Conservation (phyloP, 2,797 vertebrate genomes). For the Propithecus deckenii region DNA sequence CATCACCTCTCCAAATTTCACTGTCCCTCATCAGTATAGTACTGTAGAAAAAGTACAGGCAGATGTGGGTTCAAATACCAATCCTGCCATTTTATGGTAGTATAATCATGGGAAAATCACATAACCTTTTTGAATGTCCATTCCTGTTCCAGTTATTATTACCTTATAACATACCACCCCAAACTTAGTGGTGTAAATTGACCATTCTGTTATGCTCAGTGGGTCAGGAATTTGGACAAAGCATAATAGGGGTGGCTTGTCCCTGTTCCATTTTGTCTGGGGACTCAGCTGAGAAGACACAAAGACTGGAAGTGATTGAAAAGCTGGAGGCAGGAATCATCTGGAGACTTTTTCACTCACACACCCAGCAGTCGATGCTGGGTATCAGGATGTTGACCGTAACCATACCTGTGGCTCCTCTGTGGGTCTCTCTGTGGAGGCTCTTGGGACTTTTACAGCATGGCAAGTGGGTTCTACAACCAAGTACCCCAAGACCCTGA, state of each 20-base stretch:
- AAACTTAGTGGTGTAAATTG: background rate
- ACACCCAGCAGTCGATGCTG: background rate
- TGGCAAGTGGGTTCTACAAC: background rate
- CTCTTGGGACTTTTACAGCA: background rate
- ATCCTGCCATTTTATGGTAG: background rate
- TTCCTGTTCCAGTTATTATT: background rate
- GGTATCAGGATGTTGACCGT: accelerated
- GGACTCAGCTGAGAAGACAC: background rate
- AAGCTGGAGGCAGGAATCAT: background rate
- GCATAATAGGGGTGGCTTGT: background rate
- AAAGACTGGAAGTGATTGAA: background rate
- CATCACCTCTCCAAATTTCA: background rate
- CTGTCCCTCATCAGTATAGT: background rate
- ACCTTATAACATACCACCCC: background rate
- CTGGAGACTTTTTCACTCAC: background rate
- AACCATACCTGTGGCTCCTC: background rate
- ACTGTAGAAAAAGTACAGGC: background rate
- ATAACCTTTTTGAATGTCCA: background rate
- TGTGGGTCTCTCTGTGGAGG: accelerated
- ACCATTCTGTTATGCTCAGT: background rate
- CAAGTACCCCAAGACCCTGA: background rate
- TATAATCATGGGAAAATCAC: background rate
- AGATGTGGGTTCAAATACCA: background rate
- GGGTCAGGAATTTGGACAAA: background rate
- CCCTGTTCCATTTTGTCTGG: background rate